Evolutionary conservation across 2,113 vertebrate genomes (phyloP).

Genomic region (Amphiprion percula): DNA sequence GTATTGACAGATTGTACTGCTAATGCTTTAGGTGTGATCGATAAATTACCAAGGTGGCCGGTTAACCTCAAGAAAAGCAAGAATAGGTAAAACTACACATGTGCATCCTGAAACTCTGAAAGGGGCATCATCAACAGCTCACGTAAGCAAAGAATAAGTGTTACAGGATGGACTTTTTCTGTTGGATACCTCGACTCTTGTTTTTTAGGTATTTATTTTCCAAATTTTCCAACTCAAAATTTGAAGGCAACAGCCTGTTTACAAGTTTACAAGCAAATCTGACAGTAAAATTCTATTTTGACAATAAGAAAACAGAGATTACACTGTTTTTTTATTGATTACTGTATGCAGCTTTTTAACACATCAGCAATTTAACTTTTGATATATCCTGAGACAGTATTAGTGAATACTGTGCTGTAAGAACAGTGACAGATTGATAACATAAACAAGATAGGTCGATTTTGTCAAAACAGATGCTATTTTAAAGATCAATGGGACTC

Average conservation of each 20-base stretch:
- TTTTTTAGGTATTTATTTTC: no score
- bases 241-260: not conserved
- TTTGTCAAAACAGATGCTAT: not conserved
- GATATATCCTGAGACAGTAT: not conserved
- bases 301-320: no score
- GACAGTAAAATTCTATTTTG: no score
- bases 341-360: no score
- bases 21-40: not conserved
- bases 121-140: not conserved
- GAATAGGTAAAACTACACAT: not conserved
- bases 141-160: not conserved
- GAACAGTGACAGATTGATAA: not conserved
- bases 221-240: not conserved
- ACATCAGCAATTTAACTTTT: not conserved
- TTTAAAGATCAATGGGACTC: not conserved
- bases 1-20: not conserved
- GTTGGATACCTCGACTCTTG: not conserved
- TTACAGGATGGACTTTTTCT: not conserved
- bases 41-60: not conserved
- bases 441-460: not conserved
- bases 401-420: rapidly evolving
- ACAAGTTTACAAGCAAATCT: no score
- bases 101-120: not conserved
- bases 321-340: no score
- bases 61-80: not conserved